Evolutionary conservation across 2,888 invertebrate genomes (phyloP), one percentile per base, ranked within the genome.

Genomic region (Hirtodrosophila trivittata): DNA sequence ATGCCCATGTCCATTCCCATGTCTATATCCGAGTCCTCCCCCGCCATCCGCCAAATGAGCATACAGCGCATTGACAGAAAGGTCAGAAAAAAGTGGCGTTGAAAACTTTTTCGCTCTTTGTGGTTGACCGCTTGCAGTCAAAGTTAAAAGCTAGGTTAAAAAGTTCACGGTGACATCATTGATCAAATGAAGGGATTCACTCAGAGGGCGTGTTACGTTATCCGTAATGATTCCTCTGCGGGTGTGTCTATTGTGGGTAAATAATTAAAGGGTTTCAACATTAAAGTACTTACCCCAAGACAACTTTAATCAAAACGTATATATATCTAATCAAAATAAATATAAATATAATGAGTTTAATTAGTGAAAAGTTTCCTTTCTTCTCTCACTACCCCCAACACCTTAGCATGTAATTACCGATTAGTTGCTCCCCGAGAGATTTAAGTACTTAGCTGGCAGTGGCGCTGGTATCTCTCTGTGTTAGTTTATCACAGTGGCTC

Each of bases 91-190:
- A 30, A 38, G 35, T 38, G 35, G 30, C 38, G 38, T 35, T 10
- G 18, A 49, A 77, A 77, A n/a, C n/a, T 78, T 77, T 72, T 80
- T 73, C 63, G 63, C 65, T 64, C 52, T 72, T 78, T 77, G 77
- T 64, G 83, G 77, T 83, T 83, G 83, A 83, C 77, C 85, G 71
- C 75, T 64, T 71, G 77, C 74, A 81, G 80, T 77, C 68, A 81
- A 84, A 81, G 85, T 84, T 80, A 68, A 80, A 77, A 80, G 68
- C 65, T 54, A 64, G 45, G 56, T 57, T 55, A 78, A 70, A 68
- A 69, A 56, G 56, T 66, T 62, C 56, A 18, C 42, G 38, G 59
- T 51, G 69, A 64, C 77, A 73, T 73, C 80, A 80, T 56, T 58
- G 68, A 77, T 67, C 84, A 60, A 73, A 68, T 62, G 57, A 54